These are phyloP conservation scores for Cryptus viduatorius DNA, from an alignment of 2,888 invertebrate species.

Conservation along the genomic window DNA sequence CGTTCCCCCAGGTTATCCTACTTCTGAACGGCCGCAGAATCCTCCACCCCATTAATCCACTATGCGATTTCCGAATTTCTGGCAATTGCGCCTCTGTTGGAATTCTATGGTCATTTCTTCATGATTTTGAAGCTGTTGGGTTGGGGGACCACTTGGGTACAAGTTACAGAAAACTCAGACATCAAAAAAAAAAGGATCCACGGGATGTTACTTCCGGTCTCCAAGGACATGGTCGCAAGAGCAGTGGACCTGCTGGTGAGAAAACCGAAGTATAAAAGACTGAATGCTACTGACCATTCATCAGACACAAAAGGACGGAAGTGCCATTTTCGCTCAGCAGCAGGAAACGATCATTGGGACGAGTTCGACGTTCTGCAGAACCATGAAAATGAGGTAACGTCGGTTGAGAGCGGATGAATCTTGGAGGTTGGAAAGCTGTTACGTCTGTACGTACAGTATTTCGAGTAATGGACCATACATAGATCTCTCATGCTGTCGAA, in stretches of 20 bases:
- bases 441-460: constrained; percentile 23
- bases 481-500: constrained; percentile 21
- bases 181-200: constrained; percentile 4
- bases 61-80: background rate
- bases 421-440: constrained; percentile 23
- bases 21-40: too few relatives aligned
- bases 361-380: background rate
- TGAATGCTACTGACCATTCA: constrained; percentile 1
- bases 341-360: constrained; percentile 12
- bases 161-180: background rate
- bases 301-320: constrained; percentile 27
- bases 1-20: too few relatives aligned
- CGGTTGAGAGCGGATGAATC: constrained; percentile 30
- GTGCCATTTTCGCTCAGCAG: constrained; percentile 24
- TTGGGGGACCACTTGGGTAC: constrained; percentile 6
- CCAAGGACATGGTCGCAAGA: background rate
- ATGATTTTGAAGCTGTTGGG: background rate
- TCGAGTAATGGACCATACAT: constrained; percentile 21
- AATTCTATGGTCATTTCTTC: constrained; percentile 34
- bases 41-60: background rate
- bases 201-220: constrained; percentile 16
- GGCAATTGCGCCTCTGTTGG: background rate
- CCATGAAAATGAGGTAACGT: constrained; percentile 17
- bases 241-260: constrained; percentile 6
- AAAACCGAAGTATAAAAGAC: constrained; percentile 15